These are phyloP conservation scores for Nerophis lumbriciformis DNA, from an alignment of 2,113 vertebrate genomes.

Conservation along the genomic window DNA sequence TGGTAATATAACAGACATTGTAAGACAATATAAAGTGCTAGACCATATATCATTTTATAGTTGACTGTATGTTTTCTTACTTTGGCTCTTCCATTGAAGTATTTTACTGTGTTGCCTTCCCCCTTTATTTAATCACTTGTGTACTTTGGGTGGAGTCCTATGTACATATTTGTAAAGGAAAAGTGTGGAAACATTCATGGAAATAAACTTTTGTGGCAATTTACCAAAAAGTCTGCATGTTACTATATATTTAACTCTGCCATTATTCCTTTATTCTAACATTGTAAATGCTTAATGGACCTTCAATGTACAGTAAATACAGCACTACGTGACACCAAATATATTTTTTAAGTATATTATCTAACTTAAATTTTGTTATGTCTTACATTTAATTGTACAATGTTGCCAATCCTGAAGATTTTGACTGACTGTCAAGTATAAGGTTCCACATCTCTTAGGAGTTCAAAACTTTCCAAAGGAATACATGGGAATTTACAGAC, in stretches of 20 bases:
- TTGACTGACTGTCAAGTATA: too few species aligned
- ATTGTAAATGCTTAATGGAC: too few species aligned
- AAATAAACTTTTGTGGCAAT: conserved; percentile 60
- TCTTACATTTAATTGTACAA: too few species aligned
- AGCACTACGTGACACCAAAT: too few species aligned
- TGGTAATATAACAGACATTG: conserved; percentile 33
- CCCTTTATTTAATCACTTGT: conserved; percentile 45
- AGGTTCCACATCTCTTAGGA: too few species aligned
- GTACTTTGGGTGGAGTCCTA: conserved; percentile 57
- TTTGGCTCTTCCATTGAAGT: conserved; percentile 44
- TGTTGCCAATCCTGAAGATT: too few species aligned
- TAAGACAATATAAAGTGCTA: neutral
- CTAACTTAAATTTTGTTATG: neutral
- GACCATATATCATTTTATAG: neutral
- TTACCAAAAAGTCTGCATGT: conserved; percentile 5
- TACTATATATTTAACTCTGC: too few species aligned
- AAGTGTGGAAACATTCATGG: conserved; percentile 63
- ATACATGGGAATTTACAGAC: too few species aligned
- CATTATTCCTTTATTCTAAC: too few species aligned
- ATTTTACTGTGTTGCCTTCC: conserved; percentile 42
- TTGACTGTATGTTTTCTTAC: conserved; percentile 39
- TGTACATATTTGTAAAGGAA: conserved; percentile 72
- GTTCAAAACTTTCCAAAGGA: too few species aligned
- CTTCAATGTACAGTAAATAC: too few species aligned
- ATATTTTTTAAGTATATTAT: too few species aligned